Base-by-base conservation (phyloP, 1,140 invertebrate species). In the Caenorhabditis inopinata region DNA sequence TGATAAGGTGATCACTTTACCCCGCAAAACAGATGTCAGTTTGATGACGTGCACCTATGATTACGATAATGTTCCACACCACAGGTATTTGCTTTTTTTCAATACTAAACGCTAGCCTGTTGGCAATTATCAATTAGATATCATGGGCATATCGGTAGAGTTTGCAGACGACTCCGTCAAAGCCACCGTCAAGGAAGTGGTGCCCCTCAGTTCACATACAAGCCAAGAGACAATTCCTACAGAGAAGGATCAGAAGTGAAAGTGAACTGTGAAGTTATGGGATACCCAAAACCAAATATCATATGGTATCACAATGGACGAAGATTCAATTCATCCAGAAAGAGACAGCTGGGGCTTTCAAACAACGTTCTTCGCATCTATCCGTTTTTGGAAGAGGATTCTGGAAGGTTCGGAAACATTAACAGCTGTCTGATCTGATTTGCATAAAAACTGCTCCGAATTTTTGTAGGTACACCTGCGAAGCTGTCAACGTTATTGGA, bases 361-460 rank as follows among this genome's bases (percentile, higher is more conserved):
- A 78, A 81, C 51, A 82, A 83, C 16, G 74, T 87, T 47, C 79
- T 88, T 29, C 79, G 78, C 25, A 87, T 88, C 35, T 88, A 89
- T 78, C 87, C 87, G 11, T 88, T 88, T 79, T 74, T 88, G 46
- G 86, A 89, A 49, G 83, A 85, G 49, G 87, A 89, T 76, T 85
- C 85, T 38, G 87, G 87, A 80, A 58, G 47, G 83, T 85, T 45
- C 51, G 46, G 1, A 5, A 29, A 0, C 32, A 14, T 74, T n/a
- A n/a, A n/a, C n/a, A n/a, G n/a, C n/a, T n/a, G n/a, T n/a, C n/a
- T n/a, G n/a, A n/a, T n/a, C n/a, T n/a, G n/a, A n/a, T n/a, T n/a
- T n/a, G n/a, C n/a, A n/a, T n/a, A n/a, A n/a, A n/a, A n/a, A n/a
- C n/a, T 21, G 9, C 14, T 12, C 27, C 2, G 23, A n/a, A 23